Base-by-base conservation (phyloP, 2,113 vertebrate species). In the Caranx ignobilis region DNA sequence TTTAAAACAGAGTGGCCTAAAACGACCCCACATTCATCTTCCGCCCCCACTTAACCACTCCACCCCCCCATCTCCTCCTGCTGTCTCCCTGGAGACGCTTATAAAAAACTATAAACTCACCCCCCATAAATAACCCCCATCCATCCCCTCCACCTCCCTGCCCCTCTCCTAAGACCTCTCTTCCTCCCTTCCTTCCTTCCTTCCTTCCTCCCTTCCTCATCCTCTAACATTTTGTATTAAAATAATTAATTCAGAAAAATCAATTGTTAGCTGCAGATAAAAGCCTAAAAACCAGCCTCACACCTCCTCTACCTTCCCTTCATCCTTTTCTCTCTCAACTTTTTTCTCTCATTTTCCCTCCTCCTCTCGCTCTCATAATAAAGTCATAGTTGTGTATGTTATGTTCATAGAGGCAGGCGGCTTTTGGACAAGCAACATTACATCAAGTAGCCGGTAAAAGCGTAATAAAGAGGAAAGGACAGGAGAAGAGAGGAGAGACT, bases 1-100 rank as follows among this genome's bases (percentile, higher is more conserved):
- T 87, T 83, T 75, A 85, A 87, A 85, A 78, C 84, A 47, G 43
- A 16, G 34, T 16, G 55, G 77, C 78, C 75, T 41, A 13, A 18
- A 78, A 83, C 19, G 8, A 88, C 70, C 61, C 6, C 16, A 11
- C 76, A 74, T 80, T 72, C 80, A 80, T 71, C 79, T 41, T 32
- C n/a, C 1, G 54, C 16, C 34, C 21, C 43, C 26, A 18, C 32
- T 1, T 1, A 26, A 26, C 43, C 6, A 5, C 47, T 8, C 16
- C 16, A 8, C 31, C n/a, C 4, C 60, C n/a, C 26, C 39, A n/a
- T 64, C 60, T 7, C 47, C 8, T 11, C 39, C 15, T 9, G 13
- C 45, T 45, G 43, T 13, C 50, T 10, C n/a, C 31, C 55, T 6
- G 26, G 21, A n/a, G 72, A 41, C 65, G n/a, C 55, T 19, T 15